phyloP scores from a whole-genome alignment of 2,113 vertebrate species.

The Myiopsitta monachus region DNA sequence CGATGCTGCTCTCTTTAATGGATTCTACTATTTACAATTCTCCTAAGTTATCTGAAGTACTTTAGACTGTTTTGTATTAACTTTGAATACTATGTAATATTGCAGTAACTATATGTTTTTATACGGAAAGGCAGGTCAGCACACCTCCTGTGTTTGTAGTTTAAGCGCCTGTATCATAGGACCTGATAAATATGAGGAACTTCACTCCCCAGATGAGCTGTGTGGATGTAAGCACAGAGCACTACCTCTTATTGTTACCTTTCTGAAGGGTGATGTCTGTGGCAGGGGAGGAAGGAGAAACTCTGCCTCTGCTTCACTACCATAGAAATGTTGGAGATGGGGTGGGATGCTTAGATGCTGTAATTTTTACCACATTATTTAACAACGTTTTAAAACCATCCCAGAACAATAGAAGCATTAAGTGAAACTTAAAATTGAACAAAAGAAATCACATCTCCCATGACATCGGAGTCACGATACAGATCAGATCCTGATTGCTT shows the following conservation, averaged over 20 bases:
- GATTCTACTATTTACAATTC: neutral
- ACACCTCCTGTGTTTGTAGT: neutral
- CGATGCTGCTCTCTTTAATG: neutral
- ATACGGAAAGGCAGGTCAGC: neutral
- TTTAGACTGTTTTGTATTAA: neutral
- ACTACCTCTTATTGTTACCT: neutral
- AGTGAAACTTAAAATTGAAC: neutral
- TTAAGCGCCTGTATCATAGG: neutral
- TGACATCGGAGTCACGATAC: fast-evolving
- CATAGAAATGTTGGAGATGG: fast-evolving
- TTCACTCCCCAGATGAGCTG: neutral
- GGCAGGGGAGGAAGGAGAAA: neutral
- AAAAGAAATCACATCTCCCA: fast-evolving
- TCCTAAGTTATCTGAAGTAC: neutral
- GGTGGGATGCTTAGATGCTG: fast-evolving
- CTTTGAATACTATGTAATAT: neutral
- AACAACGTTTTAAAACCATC: neutral
- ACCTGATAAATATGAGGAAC: neutral
- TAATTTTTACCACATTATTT: neutral
- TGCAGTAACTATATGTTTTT: neutral
- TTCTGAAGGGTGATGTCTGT: neutral
- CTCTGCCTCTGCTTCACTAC: neutral
- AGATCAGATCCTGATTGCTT: neutral
- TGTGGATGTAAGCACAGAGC: neutral
- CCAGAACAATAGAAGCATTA: neutral